phyloP scores from a whole-genome alignment of 2,888 invertebrate genomes.

The Timema cristinae region DNA sequence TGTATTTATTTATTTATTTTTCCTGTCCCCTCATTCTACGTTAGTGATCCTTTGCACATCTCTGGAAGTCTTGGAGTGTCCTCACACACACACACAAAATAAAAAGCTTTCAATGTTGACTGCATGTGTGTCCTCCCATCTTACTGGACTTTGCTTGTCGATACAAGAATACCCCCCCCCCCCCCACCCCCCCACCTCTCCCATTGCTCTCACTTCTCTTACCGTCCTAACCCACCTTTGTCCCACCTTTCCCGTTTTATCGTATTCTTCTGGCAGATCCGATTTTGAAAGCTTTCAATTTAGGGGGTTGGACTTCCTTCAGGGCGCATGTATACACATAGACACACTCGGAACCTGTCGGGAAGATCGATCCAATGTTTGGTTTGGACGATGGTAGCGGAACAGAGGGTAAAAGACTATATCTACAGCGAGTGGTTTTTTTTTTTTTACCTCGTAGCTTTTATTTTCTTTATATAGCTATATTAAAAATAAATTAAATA shows the following conservation, averaged over 20 bases:
- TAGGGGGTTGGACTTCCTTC: constrained; percentile 15
- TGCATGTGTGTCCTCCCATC: constrained; percentile 19
- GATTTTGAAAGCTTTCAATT: constrained; percentile 31
- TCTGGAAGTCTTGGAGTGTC: constrained; percentile 19
- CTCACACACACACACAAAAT: constrained; percentile 15
- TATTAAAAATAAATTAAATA: too few relatives aligned
- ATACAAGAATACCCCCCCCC: constrained; percentile 19
- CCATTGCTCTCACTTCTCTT: background rate
- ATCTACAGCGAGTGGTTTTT: too few relatives aligned
- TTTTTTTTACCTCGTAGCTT: too few relatives aligned
- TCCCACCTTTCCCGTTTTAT: constrained; percentile 1
- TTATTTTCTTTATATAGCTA: too few relatives aligned
- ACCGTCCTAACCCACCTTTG: background rate
- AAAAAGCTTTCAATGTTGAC: constrained; percentile 26
- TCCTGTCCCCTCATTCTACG: constrained; percentile 1
- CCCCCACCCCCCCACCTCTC: background rate
- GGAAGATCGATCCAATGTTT: constrained; percentile 17
- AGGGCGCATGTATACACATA: constrained; percentile 4
- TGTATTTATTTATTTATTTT: constrained; percentile 6
- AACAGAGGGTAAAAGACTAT: background rate
- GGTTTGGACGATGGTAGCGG: background rate
- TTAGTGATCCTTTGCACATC: constrained; percentile 17
- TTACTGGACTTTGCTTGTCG: constrained; percentile 18
- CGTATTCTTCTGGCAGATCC: constrained; percentile 26
- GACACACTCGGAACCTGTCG: background rate